These are phyloP conservation scores for Hanleya hanleyi DNA, from an alignment of 2,888 invertebrate genomes.

Conservation along the genomic window DNA sequence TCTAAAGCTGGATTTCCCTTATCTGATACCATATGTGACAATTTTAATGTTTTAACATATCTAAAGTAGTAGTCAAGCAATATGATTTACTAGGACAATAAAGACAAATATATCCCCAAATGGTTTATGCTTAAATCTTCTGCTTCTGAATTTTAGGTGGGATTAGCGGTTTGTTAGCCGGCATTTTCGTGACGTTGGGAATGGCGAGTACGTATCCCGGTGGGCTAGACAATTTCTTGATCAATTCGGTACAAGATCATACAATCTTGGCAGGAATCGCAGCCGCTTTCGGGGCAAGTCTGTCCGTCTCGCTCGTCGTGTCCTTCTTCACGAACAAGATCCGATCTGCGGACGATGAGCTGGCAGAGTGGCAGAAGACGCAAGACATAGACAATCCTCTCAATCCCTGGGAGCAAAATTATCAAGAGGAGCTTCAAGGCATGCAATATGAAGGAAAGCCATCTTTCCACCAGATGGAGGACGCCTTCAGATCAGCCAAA, in stretches of 20 bases:
- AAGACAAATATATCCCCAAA: too few relatives aligned
- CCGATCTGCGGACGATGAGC: neutral
- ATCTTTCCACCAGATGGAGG: neutral
- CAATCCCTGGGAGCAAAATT: constrained; percentile 34
- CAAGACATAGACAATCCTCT: constrained; percentile 43
- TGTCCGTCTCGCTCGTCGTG: constrained; percentile 22
- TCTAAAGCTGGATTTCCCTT: too few relatives aligned
- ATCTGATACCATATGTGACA: too few relatives aligned
- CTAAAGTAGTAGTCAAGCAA: too few relatives aligned
- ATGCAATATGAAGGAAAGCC: neutral
- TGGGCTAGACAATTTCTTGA: constrained; percentile 14
- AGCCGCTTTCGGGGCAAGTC: constrained; percentile 24
- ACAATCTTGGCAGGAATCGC: constrained; percentile 7
- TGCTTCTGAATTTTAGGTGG: constrained; percentile 22
- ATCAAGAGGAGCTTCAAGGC: constrained; percentile 1
- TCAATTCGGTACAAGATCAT: constrained; percentile 40
- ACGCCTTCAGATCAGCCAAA: neutral
- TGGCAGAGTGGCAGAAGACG: constrained; percentile 38
- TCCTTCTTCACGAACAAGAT: constrained; percentile 8
- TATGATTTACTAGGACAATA: too few relatives aligned
- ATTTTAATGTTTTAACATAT: too few relatives aligned
- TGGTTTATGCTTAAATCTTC: too few relatives aligned
- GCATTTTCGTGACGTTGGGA: constrained; percentile 29
- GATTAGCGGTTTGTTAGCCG: constrained; percentile 28
- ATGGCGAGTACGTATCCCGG: constrained; percentile 25